Evolutionary conservation across 92 coral and sea anemone species (phyloP).

Genomic region (Siderastrea radians): DNA sequence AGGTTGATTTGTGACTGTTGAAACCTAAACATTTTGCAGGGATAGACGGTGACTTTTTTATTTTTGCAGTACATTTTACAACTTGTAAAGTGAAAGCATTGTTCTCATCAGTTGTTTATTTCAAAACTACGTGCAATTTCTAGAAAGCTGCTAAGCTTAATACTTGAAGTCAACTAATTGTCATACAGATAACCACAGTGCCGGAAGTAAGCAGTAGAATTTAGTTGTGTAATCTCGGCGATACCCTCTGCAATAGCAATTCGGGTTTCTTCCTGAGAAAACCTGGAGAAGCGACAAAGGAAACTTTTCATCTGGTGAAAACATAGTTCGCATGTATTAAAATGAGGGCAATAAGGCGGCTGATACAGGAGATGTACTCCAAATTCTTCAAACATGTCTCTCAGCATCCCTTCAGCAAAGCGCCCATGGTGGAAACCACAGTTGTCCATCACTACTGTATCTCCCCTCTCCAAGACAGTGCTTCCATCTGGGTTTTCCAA

Average conservation of each 20-base stretch:
- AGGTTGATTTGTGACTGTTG: slow-evolving; percentile 10
- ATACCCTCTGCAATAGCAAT: slow-evolving; percentile 8
- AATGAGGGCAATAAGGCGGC: too few relatives aligned
- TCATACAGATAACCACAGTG: too few relatives aligned
- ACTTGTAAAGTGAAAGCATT: neutral
- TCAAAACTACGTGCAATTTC: neutral
- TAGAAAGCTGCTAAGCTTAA: neutral
- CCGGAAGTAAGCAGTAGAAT: too few relatives aligned
- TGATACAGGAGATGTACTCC: too few relatives aligned
- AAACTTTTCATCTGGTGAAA: slow-evolving; percentile 30
- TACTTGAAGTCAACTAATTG: too few relatives aligned
- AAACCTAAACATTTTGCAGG: slow-evolving; percentile 15
- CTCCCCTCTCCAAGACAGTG: too few relatives aligned
- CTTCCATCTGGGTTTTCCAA: too few relatives aligned
- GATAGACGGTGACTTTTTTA: neutral
- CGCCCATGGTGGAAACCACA: too few relatives aligned
- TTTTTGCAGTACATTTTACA: neutral
- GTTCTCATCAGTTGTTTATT: neutral
- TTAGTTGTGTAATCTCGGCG: neutral
- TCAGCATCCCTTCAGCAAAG: too few relatives aligned
- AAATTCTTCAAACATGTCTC: too few relatives aligned
- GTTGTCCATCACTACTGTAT: too few relatives aligned
- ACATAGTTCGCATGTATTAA: slow-evolving; percentile 40
- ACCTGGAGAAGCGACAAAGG: slow-evolving; percentile 5
- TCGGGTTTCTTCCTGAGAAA: slow-evolving; percentile 1